These are phyloP conservation scores for Cotesia glomerata DNA, from an alignment of 1,140 invertebrate species.

Conservation along the genomic window DNA sequence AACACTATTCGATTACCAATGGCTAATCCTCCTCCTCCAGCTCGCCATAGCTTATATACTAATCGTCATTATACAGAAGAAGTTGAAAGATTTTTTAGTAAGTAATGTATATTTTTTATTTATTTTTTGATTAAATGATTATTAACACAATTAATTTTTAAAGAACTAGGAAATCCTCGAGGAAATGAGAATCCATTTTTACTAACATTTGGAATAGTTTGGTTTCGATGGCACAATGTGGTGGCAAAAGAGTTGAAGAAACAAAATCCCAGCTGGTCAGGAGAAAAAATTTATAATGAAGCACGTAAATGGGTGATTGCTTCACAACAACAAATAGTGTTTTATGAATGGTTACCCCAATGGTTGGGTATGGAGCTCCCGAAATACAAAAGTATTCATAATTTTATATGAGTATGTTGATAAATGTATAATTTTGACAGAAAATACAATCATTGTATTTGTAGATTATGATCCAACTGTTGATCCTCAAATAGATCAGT, in stretches of 20 bases:
- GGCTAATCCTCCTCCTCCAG: conserved; percentile 68
- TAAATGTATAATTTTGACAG: too few species aligned
- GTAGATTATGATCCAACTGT: conserved; percentile 67
- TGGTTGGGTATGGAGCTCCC: conserved; percentile 52
- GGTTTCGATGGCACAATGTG: conserved; percentile 71
- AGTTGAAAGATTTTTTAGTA: conserved; percentile 67
- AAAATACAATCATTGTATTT: conserved; percentile 6
- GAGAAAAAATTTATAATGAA: conserved; percentile 67
- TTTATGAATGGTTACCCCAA: conserved; percentile 65
- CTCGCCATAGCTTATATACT: conserved; percentile 58
- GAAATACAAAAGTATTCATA: conserved; percentile 44
- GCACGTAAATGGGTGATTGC: conserved; percentile 69
- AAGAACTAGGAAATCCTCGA: conserved; percentile 69
- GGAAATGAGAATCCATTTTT: conserved; percentile 69
- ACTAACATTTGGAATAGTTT: conserved; percentile 66
- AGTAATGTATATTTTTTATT: conserved; percentile 39
- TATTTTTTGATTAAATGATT: neutral
- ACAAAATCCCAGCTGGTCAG: conserved; percentile 57
- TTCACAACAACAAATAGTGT: conserved; percentile 63
- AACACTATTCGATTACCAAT: conserved; percentile 65
- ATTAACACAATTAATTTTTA: neutral
- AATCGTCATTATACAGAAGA: conserved; percentile 54
- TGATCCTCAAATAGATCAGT: conserved; percentile 73
- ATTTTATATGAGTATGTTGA: neutral
- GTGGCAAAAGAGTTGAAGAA: conserved; percentile 59